Evolutionary conservation across 2,797 vertebrate species (phyloP).

Genomic region (Oryzias dopingdopingensis): DNA sequence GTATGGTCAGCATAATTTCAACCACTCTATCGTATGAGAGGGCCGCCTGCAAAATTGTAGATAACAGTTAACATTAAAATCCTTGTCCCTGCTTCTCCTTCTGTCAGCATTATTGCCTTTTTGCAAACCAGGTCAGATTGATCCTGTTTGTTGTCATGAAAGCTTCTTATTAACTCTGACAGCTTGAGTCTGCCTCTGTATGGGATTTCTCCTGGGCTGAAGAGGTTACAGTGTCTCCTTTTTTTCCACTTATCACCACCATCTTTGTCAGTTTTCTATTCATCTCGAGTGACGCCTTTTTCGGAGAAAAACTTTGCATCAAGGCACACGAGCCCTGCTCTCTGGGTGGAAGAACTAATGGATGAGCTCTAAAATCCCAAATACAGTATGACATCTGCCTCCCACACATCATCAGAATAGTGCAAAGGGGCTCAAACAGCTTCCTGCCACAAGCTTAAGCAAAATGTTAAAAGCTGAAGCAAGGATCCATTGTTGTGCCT

Average conservation of each 20-base stretch:
- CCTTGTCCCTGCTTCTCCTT: conserved; percentile 12
- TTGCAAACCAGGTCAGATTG: conserved; percentile 17
- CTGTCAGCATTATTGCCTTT: conserved; percentile 22
- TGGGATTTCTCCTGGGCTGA: conserved; percentile 48
- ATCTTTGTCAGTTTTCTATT: conserved; percentile 45
- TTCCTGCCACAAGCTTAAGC: conserved; percentile 22
- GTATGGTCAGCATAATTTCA: conserved; percentile 44
- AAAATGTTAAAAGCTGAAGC: conserved; percentile 21
- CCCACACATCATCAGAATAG: conserved; percentile 23
- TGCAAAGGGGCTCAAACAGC: conserved; percentile 14
- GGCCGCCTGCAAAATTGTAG: conserved; percentile 31
- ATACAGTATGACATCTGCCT: conserved; percentile 20
- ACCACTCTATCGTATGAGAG: conserved; percentile 7
- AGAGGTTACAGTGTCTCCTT: conserved; percentile 45
- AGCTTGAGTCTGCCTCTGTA: conserved; percentile 51
- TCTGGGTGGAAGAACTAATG: conserved; percentile 12
- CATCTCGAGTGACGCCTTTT: conserved; percentile 67
- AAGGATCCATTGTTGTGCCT: conserved; percentile 24
- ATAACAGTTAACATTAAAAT: conserved; percentile 40
- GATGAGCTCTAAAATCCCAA: conserved; percentile 26
- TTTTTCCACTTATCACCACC: conserved; percentile 30
- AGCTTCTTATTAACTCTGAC: conserved; percentile 59
- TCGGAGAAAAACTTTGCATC: conserved; percentile 36
- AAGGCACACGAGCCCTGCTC: conserved; percentile 32
- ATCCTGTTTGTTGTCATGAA: conserved; percentile 49